Base-by-base conservation (phyloP, 2,113 vertebrate species). In the Myotis davidii region DNA sequence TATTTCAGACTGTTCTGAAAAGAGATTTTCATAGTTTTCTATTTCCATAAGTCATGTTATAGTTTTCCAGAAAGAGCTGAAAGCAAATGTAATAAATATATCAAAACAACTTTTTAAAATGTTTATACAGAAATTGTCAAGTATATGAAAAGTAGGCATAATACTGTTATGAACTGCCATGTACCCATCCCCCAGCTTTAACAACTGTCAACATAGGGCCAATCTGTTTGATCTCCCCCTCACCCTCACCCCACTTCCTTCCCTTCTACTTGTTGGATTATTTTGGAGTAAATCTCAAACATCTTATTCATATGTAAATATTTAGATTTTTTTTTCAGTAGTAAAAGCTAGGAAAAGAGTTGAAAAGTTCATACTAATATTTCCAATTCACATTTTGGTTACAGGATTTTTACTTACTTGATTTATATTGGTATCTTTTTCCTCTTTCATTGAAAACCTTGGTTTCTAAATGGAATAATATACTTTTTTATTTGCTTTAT, bases 1-100 rank as follows among this genome's bases (percentile, higher is more conserved):
- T 81, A 50, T 97, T 98, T 96, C 67, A 65, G 11, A 29, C 27
- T 93, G 27, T 76, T 54, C 34, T 3, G 9, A 73, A n/a, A 6
- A 64, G 1, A 34, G 32, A 88, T 84, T 93, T 94, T 93, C 59
- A 39, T 77, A 83, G 39, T 50, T 88, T 45, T 94, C 76, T 87
- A 59, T 83, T 95, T 90, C 91, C 8, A 52, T 93, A 82, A 85
- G 85, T 88, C 78, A 91, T 50, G 32, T 56, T 73, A 56, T 12
- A 79, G 42, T 79, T 96, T 96, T 95, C 27, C 50, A 91, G n/a
- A 88, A 94, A 89, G 56, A 69, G 79, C 3, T n/a, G 9, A 52
- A 64, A 73, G 27, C 90, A 94, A 92, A 70, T 64, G 7, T 61
- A 88, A 85, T 88, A 94, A 87, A 70, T 42, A 54, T 50, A 59